phyloP scores from a whole-genome alignment of 2,797 vertebrate genomes.

The Oryzias sinensis region DNA sequence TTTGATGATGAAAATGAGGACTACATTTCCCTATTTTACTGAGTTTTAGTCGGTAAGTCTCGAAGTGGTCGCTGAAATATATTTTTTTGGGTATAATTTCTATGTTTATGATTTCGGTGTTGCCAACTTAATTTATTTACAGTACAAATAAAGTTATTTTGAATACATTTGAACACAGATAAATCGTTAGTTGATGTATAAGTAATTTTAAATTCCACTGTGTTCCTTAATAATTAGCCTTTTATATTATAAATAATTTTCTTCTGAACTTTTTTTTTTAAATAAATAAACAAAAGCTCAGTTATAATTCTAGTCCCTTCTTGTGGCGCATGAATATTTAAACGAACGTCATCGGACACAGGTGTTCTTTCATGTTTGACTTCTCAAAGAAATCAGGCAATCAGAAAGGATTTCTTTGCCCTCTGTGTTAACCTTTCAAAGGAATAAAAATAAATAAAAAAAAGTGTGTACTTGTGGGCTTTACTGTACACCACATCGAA shows the following conservation, averaged over 20 bases:
- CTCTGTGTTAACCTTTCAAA: neutral
- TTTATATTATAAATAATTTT: too few relatives aligned
- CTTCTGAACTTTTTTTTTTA: too few relatives aligned
- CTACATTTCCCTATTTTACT: conserved; percentile 18
- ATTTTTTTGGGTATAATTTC: too few relatives aligned
- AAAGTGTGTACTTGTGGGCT: neutral
- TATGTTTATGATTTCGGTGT: too few relatives aligned
- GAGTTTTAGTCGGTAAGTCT: conserved; percentile 60
- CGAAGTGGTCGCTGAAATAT: neutral
- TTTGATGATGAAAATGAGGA: conserved; percentile 57
- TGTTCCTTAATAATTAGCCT: too few relatives aligned
- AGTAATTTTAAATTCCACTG: too few relatives aligned
- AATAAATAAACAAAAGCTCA: too few relatives aligned
- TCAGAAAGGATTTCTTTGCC: conserved; percentile 5
- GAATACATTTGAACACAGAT: too few relatives aligned
- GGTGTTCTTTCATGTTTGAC: conserved; percentile 25
- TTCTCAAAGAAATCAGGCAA: conserved; percentile 14
- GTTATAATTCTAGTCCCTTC: too few relatives aligned
- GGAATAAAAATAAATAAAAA: neutral
- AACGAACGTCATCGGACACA: conserved; percentile 23
- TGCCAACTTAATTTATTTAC: too few relatives aligned
- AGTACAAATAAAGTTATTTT: too few relatives aligned
- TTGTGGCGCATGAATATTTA: conserved; percentile 11
- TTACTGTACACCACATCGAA: conserved; percentile 1
- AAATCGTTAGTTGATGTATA: too few relatives aligned